phyloP scores from a whole-genome alignment of 2,888 invertebrate genomes.

The Nomada flava region DNA sequence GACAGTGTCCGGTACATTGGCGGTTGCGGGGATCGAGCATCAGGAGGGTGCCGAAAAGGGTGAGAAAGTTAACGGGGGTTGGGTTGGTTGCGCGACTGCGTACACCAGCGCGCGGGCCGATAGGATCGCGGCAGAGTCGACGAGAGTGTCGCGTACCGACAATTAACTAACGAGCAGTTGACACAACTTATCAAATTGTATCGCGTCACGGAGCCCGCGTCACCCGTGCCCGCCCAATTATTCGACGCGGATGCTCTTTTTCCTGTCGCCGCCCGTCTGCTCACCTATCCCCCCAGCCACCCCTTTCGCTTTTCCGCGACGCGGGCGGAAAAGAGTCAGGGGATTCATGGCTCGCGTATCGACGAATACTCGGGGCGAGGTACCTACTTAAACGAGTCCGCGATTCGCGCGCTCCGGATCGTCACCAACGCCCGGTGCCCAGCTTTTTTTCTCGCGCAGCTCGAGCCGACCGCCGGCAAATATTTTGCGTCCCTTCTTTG shows the following conservation, averaged over 20 bases:
- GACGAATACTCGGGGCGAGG: too few species aligned
- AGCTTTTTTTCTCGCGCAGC: conserved; percentile 63
- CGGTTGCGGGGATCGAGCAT: conserved; percentile 46
- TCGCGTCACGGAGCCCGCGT: conserved; percentile 74
- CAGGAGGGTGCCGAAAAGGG: conserved; percentile 68
- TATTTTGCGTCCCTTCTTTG: conserved; percentile 39
- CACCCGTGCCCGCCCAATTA: conserved; percentile 6
- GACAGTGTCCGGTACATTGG: conserved; percentile 69
- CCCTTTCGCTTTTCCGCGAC: too few species aligned
- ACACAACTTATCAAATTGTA: conserved; percentile 83
- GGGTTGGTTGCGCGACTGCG: conserved; percentile 70
- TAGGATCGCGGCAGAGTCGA: conserved; percentile 31
- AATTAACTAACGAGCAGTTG: conserved; percentile 84
- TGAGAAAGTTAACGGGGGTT: conserved; percentile 58
- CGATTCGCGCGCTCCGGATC: too few species aligned
- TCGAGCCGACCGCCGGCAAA: conserved; percentile 63
- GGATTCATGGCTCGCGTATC: too few species aligned
- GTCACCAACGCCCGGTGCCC: conserved; percentile 26
- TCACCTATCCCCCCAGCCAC: too few species aligned
- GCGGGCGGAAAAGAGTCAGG: too few species aligned
- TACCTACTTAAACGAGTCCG: too few species aligned
- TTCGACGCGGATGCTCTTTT: conserved; percentile 17
- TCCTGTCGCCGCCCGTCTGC: neutral
- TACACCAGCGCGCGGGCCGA: conserved; percentile 43
- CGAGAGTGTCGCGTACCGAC: conserved; percentile 68